Base-by-base conservation (phyloP, 1,140 invertebrate genomes). In the Cotesia glomerata region DNA sequence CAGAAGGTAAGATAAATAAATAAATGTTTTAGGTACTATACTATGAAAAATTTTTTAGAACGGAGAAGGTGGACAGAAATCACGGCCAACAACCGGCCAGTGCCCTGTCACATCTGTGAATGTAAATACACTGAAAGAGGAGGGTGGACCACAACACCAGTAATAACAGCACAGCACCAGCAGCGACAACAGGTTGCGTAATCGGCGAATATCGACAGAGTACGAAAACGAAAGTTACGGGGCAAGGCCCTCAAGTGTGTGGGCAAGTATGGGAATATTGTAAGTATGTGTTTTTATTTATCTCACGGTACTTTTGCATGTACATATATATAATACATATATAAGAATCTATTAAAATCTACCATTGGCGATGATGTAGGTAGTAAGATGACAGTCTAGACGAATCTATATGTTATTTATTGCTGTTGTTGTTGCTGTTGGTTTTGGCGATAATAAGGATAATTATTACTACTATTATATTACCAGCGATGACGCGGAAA, bases 221-320 rank as follows among this genome's bases (percentile, higher is more conserved):
- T 59, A 58, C 62, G 67, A 74, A 61, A 74, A 74, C 67, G 72
- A 74, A 74, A 74, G 72, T 74, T 74, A 69, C 66, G 52, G 63
- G 63, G 67, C 61, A 74, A 74, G 68, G 32, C 59, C 45, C 69
- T 62, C 36, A 56, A 26, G 26, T 69, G 32, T 69, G 45, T 49
- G 35, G 32, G 35, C 45, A 64, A 54, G 26, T 59, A 34, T 59
- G 49, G 14, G 45, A 35, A 61, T 61, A 32, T 26, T 13, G 3
- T 64, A 5, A n/a, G 26, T 16, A 16, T 45, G 14, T 26, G 36
- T 64, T 36, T 64, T 49, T 64, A n/a, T 64, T 64, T 64, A 64
- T 49, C 62, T 64, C 36, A 49, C 14, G 35, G 36, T 14, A 16
- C 62, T 45, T 18, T 62, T 14, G 11, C 34, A 35, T 34, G 35